Conservation (phyloP, 2,113 vertebrate genomes). For the Nestor notabilis region DNA sequence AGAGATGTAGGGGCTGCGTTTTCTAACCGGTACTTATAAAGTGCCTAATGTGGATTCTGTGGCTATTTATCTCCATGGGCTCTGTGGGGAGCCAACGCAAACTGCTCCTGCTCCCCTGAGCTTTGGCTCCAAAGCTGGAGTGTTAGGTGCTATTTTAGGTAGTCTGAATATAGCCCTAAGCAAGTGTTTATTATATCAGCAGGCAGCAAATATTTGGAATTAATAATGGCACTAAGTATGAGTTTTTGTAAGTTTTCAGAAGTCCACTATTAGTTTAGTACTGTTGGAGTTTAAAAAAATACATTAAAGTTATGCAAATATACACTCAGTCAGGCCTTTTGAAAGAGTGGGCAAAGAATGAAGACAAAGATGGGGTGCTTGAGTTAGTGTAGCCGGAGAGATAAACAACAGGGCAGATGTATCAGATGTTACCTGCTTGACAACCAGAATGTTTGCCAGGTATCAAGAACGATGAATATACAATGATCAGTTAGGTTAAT, state of each 20-base stretch:
- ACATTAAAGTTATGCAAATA: not conserved
- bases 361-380: not conserved
- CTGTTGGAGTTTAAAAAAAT: not conserved
- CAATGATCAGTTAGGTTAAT: not conserved
- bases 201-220: not conserved
- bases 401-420: constrained; percentile 70
- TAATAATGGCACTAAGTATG: not conserved
- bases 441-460: constrained; percentile 18
- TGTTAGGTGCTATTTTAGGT: constrained; percentile 6
- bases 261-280: not conserved
- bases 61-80: not conserved
- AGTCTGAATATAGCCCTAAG: not conserved
- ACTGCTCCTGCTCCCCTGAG: not conserved
- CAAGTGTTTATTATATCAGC: not conserved
- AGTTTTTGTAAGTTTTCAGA: not conserved
- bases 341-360: not conserved
- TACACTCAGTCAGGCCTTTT: not conserved
- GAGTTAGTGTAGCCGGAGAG: not conserved
- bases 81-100: not conserved
- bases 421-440: constrained; percentile 49
- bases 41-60: not conserved
- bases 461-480: constrained; percentile 41
- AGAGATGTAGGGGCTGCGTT: not conserved
- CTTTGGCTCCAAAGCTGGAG: not conserved
- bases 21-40: not conserved